These are phyloP conservation scores for Papilio gigon DNA, from an alignment of 2,888 invertebrate genomes.

Conservation along the genomic window DNA sequence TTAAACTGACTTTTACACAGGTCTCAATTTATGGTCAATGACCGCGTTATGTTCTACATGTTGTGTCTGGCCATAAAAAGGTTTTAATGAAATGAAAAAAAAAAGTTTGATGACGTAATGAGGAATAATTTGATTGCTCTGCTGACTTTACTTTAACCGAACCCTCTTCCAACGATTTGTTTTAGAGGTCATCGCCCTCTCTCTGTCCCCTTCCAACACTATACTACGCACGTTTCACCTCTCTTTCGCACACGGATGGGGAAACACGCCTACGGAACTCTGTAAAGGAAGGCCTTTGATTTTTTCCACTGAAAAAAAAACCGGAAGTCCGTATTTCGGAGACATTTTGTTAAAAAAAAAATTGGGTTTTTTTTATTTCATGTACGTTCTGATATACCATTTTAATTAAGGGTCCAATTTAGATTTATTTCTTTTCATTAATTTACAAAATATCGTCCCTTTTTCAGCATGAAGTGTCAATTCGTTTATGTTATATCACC, in stretches of 20 bases:
- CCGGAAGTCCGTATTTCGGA: conserved; percentile 69
- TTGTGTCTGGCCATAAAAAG: too few species aligned
- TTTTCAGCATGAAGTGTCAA: too few species aligned
- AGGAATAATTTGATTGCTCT: conserved; percentile 50
- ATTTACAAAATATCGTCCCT: too few species aligned
- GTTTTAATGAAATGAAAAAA: too few species aligned
- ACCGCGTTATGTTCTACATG: not conserved
- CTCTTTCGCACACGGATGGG: conserved; percentile 66
- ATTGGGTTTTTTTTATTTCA: conserved; percentile 31
- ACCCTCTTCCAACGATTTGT: conserved; percentile 81
- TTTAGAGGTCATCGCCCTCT: conserved; percentile 80
- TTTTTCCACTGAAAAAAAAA: conserved; percentile 62
- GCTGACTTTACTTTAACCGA: conserved; percentile 74
- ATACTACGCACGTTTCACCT: conserved; percentile 55
- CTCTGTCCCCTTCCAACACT: conserved; percentile 61
- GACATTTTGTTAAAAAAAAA: conserved; percentile 43
- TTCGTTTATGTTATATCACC: too few species aligned
- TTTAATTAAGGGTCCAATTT: conserved; percentile 29
- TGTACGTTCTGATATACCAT: conserved; percentile 6
- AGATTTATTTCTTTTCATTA: too few species aligned
- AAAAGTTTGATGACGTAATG: conserved; percentile 39
- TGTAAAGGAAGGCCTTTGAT: conserved; percentile 66
- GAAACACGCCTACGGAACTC: conserved; percentile 71
- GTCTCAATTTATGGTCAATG: not conserved
- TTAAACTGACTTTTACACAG: too few species aligned